Conservation (phyloP, 2,113 vertebrate species). For the Corythornis madagascariensis region DNA sequence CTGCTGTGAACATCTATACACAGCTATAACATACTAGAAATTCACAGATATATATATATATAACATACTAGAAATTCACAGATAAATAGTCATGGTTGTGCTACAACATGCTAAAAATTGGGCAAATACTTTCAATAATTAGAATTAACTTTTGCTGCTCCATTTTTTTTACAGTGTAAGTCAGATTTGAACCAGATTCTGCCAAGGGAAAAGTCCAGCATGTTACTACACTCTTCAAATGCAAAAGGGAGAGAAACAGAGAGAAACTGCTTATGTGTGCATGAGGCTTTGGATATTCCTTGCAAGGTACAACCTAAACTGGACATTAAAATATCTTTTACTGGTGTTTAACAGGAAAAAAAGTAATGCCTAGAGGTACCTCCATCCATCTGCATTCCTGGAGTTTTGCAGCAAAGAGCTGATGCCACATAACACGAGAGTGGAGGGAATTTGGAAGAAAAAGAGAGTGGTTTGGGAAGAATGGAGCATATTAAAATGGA, state of each 20-base stretch:
- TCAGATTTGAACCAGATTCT: neutral
- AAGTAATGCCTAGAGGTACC: neutral
- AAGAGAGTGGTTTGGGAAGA: neutral
- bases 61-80: no score
- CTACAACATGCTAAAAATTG: neutral
- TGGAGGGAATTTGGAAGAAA: neutral
- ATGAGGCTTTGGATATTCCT: neutral
- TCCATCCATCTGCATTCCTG: neutral
- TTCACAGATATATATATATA: no score
- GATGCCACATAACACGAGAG: neutral
- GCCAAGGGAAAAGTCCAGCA: neutral
- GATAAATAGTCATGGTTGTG: neutral
- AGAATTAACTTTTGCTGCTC: neutral
- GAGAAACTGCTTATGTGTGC: fast-evolving
- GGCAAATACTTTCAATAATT: neutral
- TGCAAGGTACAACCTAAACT: neutral
- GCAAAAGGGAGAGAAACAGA: neutral
- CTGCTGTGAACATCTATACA: neutral
- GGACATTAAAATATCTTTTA: neutral
- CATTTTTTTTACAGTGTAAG: neutral
- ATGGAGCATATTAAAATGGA: neutral
- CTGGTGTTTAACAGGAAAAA: neutral
- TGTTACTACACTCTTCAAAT: neutral
- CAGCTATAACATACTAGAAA: neutral
- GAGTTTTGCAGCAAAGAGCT: neutral